Evolutionary conservation across 1,140 invertebrate species (phyloP), one percentile per base, ranked within the genome.

Genomic region (Bombus confusus): DNA sequence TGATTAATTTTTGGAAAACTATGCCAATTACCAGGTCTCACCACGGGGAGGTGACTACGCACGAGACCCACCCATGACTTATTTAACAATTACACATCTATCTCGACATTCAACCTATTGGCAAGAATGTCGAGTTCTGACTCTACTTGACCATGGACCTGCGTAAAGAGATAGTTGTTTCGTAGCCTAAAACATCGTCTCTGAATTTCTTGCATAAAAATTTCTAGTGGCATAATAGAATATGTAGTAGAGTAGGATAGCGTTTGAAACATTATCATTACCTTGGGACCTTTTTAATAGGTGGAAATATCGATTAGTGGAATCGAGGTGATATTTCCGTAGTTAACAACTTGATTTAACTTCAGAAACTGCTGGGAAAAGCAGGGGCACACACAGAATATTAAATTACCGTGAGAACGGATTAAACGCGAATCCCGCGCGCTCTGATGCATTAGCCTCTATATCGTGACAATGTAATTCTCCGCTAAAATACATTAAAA

Each of bases 391-490:
- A 59, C 75, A 62, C 9, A 13, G 75, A 62, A 77, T 77, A 77
- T 62, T 31, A 62, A 77, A 77, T 77, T 77, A 62, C 18, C 37
- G 57, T 25, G 52, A 34, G 75, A 77, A 77, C 5, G 57, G 57
- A 77, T 77, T 77, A 77, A 77, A 41, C 37, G 75, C 57, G 57
- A 41, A 62, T 59, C 52, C 34, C 6, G 34, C 13, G 52, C 37
- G 18, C 37, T 25, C 13, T 41, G 15, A 77, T 77, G 75, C 41
- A 62, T 77, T 57, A 77, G 57, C 57, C 28, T n/a, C 57, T 31
- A 31, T 28, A 62, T 76, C 57, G 37, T 25, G 12, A 34, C 52
- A 13, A 77, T 25, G 28, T 62, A 62, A 77, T 77, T 77, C 75
- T 41, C 28, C 12, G 15, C 28, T 62, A 41, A 77, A 77, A 77